Conservation (phyloP, 1,140 invertebrate species). For the Brachionus rubens region DNA sequence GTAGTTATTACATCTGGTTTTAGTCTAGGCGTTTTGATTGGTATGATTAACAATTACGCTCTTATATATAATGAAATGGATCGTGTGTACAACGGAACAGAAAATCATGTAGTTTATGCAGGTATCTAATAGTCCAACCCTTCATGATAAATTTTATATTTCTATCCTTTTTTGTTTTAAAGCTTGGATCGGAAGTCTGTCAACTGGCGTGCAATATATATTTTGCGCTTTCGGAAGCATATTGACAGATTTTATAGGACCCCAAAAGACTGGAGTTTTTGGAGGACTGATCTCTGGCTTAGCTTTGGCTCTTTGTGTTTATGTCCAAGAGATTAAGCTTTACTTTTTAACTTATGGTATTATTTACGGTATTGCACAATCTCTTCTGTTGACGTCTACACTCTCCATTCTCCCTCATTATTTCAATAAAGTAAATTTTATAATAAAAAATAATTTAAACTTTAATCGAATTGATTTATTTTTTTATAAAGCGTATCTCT, state of each 20-base stretch:
- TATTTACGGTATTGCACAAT: slow-evolving; percentile 14
- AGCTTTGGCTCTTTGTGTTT: background rate
- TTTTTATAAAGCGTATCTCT: background rate
- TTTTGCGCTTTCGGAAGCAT: slow-evolving; percentile 36
- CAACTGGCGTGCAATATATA: slow-evolving; percentile 27
- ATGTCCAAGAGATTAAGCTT: background rate
- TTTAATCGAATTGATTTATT: background rate
- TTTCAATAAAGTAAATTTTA: slow-evolving; percentile 24
- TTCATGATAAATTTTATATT: too few species aligned
- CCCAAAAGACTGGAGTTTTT: background rate
- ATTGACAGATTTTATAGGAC: slow-evolving; percentile 28
- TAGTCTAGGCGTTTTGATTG: slow-evolving; percentile 31
- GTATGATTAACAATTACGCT: slow-evolving; percentile 39
- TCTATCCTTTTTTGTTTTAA: background rate
- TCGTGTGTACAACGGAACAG: slow-evolving; percentile 10
- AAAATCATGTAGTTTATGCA: slow-evolving; percentile 41
- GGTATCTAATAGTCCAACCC: too few species aligned
- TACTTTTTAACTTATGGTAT: slow-evolving; percentile 34
- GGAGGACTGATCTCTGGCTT: slow-evolving; percentile 4
- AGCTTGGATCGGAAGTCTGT: slow-evolving; percentile 39
- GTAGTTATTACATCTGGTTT: slow-evolving; percentile 20
- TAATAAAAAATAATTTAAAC: background rate
- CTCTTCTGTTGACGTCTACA: slow-evolving; percentile 15
- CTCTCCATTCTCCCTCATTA: slow-evolving; percentile 36
- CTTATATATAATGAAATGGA: slow-evolving; percentile 34